These are phyloP conservation scores for Drosophila sechellia DNA, from an alignment of 1,140 invertebrate genomes.

Conservation along the genomic window DNA sequence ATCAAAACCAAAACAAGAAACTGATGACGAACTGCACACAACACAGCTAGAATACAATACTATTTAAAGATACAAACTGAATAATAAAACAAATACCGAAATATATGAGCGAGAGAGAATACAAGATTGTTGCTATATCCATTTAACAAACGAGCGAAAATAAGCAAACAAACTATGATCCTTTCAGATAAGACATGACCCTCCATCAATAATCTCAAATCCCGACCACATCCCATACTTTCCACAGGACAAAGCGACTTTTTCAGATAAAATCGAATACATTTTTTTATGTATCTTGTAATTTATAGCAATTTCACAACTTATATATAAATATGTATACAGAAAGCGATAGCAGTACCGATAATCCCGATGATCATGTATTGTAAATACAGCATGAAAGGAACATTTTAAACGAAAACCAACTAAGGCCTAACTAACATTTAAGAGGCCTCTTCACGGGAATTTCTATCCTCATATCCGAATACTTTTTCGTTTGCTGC, in stretches of 20 bases:
- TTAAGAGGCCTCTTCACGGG: conserved; percentile 17
- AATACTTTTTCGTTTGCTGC: conserved; percentile 1
- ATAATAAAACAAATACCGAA: conserved; percentile 56
- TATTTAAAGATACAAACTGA: conserved; percentile 62
- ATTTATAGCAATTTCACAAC: conserved; percentile 52
- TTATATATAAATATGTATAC: conserved; percentile 28
- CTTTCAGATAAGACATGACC: conserved; percentile 33
- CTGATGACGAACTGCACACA: conserved; percentile 53
- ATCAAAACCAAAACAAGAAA: conserved; percentile 39
- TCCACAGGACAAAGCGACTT: conserved; percentile 21
- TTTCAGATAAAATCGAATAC: conserved; percentile 25
- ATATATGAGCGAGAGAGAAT: conserved; percentile 83
- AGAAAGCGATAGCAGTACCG: conserved; percentile 33
- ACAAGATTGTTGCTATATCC: conserved; percentile 84
- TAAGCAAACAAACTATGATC: conserved; percentile 38
- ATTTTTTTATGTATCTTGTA: conserved; percentile 58
- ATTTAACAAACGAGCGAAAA: conserved; percentile 62
- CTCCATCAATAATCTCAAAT: conserved; percentile 21
- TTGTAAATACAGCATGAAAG: conserved; percentile 54
- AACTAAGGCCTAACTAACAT: conserved; percentile 52
- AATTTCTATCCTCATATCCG: conserved; percentile 8
- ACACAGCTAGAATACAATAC: conserved; percentile 70
- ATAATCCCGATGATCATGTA: conserved; percentile 45
- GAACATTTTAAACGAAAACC: conserved; percentile 21
- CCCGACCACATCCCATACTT: conserved; percentile 1